Evolutionary conservation across 2,113 vertebrate species (phyloP), one percentile per base, ranked within the genome.

Genomic region (Ivindomyrus marchei): DNA sequence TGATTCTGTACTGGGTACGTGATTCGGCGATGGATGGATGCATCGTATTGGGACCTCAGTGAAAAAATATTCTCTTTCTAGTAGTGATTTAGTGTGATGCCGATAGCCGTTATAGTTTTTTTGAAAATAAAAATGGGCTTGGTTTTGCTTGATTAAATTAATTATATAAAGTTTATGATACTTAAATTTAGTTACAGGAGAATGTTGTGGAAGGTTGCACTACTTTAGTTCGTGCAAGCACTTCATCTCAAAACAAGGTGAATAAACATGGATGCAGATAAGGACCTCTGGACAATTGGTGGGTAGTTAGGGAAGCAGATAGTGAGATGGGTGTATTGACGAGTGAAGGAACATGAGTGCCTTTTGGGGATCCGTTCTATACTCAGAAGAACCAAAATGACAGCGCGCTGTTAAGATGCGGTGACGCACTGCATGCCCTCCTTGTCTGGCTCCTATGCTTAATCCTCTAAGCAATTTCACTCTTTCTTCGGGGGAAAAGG

Each of bases 391-490:
- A 31, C 24, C 49, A 3, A 56, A 87, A 87, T 21, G 85, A 52
- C 53, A 19, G 49, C 50, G 36, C 24, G 15, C n/a, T 87, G 27
- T 85, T 36, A 27, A 36, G 62, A 74, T 77, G 49, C 39, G 15
- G 88, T 83, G 74, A 83, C 66, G 47, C 49, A 84, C 45, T 36
- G 11, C 52, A 66, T 15, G 15, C n/a, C 47, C 88, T 56, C 49
- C 24, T 49, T 80, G 46, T 83, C 49, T 83, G 13, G 70, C 5
- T 89, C 49, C 52, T 89, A 5, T 83, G 66, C 42, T 83, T 83
- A 89, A 89, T 89, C 70, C 88, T 52, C 47, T 83, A 46, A 83
- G 47, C 70, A 89, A 89, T 89, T 89, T 89, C 53, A 49, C 46
- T 77, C 39, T 27, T 77, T 50, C 27, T 77, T n/a, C 15, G 66